phyloP scores from a whole-genome alignment of 1,140 invertebrate genomes.

The Latrodectus geometricus region DNA sequence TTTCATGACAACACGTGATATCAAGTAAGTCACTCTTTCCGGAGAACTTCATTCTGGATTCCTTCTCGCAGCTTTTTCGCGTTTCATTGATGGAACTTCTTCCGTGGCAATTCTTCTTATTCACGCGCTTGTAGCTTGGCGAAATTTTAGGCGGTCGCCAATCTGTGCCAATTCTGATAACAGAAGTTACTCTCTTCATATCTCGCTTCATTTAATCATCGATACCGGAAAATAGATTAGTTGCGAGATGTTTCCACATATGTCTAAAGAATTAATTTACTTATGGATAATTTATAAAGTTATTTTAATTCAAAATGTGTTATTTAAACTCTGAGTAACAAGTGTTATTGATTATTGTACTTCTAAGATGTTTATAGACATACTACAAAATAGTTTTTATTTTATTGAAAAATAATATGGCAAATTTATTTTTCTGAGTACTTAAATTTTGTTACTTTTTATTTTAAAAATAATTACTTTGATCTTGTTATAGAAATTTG shows the following conservation, averaged over 20 bases:
- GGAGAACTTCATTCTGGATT: background rate
- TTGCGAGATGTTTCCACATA: background rate
- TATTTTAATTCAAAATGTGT: too few species aligned
- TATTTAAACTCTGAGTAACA: too few species aligned
- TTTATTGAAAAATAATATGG: too few species aligned
- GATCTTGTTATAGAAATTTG: too few species aligned
- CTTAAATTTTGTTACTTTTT: too few species aligned
- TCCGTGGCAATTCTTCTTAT: slow-evolving; percentile 14
- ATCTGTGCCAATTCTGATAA: background rate
- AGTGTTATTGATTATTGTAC: too few species aligned
- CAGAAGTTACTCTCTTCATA: background rate
- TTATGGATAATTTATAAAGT: too few species aligned
- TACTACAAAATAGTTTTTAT: too few species aligned
- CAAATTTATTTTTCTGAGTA: too few species aligned
- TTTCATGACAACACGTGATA: background rate
- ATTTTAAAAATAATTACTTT: too few species aligned
- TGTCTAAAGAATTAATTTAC: too few species aligned
- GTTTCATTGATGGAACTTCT: slow-evolving; percentile 5
- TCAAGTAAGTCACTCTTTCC: background rate
- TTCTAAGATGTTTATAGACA: too few species aligned
- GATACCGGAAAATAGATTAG: background rate
- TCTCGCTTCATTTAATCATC: background rate
- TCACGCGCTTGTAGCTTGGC: slow-evolving; percentile 1
- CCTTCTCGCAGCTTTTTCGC: background rate
- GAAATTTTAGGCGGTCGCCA: slow-evolving; percentile 8